Evolutionary conservation across 53 echinoderm and acorn worm species (phyloP).

Genomic region (Stichopus horrens): DNA sequence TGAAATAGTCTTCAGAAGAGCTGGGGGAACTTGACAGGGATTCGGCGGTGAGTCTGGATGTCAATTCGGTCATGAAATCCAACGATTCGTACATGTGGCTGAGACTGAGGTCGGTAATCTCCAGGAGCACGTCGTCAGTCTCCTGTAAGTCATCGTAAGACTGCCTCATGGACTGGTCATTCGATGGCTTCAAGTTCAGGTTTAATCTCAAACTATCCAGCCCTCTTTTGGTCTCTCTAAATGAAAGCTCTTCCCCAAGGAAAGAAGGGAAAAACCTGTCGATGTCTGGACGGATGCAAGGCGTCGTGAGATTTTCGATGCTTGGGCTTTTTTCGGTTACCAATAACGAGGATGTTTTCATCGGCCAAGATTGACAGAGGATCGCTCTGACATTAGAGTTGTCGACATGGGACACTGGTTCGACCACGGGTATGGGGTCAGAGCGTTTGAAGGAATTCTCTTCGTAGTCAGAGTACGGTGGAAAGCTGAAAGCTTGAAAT

Average conservation of each 20-base stretch:
- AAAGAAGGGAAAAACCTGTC: conserved; percentile 47
- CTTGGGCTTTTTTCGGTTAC: conserved; percentile 36
- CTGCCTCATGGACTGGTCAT: conserved; percentile 5
- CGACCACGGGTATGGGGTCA: background rate
- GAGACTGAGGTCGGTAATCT: conserved; percentile 84
- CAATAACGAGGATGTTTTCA: conserved; percentile 7
- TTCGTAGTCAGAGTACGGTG: background rate
- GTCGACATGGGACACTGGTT: background rate
- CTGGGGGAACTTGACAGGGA: conserved; percentile 40
- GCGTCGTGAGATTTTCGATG: conserved; percentile 35
- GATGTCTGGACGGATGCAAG: conserved; percentile 21
- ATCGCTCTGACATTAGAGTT: conserved; percentile 29
- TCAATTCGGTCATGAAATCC: conserved; percentile 87
- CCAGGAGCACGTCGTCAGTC: conserved; percentile 69
- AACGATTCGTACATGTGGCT: conserved; percentile 88
- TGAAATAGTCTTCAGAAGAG: conserved; percentile 44
- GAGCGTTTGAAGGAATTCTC: conserved; percentile 13
- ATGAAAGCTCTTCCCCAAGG: conserved; percentile 38
- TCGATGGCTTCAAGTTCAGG: conserved; percentile 14
- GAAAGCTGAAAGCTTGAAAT: conserved; percentile 30
- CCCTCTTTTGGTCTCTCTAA: conserved; percentile 41
- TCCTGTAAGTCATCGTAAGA: conserved; percentile 1
- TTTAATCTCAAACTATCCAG: conserved; percentile 41
- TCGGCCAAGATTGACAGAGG: conserved; percentile 47
- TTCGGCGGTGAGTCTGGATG: conserved; percentile 65